Base-by-base conservation (phyloP, 2,888 invertebrate genomes). In the Drosophila bunnanda region DNA sequence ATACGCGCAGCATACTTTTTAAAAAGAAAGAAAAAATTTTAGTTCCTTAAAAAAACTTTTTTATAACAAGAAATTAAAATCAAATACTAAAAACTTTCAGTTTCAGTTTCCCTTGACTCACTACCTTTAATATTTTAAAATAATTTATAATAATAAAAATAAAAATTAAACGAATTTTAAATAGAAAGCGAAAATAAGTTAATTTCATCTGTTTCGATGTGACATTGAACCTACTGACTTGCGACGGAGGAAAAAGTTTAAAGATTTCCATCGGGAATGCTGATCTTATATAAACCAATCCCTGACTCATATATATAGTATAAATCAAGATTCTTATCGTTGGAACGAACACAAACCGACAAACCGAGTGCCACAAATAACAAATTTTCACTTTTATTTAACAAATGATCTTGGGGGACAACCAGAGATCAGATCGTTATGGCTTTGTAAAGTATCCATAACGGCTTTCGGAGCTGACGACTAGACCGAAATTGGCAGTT, bases 351-450 rank as follows among this genome's bases (percentile, higher is more conserved):
- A 52, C 50, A 52, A 80, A 77, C 22, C 52, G 44, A 66, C 67
- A 43, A 67, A 52, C 68, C 36, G 69, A 57, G 68, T 69, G 58
- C 43, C 50, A 58, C 58, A 68, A 67, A 67, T 56, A 78, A 86
- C 76, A 76, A 83, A 82, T 82, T 82, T 86, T 83, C 84, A 86
- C 81, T 83, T 80, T 82, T 80, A 80, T 78, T 83, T 71, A 80
- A 87, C 81, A 82, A 82, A 87, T 83, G 81, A 83, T 64, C 66
- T 68, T 41, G 25, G 74, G 38, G 9, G 20, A 17, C 38, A 15
- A 34, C 32, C 15, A 34, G 22, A 50, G 58, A 62, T 62, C 59
- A n/a, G 22, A 58, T 80, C 78, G 60, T 75, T 78, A 66, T 43
- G 64, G 78, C 30, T 54, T 58, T 62, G 56, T 77, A 68, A 78